These are phyloP conservation scores for Callosobruchus maculatus DNA, from an alignment of 2,888 invertebrate genomes.

Conservation along the genomic window DNA sequence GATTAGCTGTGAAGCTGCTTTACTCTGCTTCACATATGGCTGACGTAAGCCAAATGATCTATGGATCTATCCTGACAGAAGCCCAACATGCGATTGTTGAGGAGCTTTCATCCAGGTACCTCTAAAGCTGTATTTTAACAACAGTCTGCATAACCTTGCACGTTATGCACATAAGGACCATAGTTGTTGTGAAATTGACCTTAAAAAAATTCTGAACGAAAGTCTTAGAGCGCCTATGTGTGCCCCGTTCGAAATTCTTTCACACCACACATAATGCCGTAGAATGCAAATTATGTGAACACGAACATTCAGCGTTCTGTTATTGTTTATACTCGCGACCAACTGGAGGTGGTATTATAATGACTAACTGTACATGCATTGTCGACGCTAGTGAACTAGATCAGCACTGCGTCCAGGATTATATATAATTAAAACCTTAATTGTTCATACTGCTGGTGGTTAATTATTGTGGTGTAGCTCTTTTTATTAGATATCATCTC, in stretches of 20 bases:
- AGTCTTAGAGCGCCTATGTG: not conserved
- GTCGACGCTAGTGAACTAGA: not conserved
- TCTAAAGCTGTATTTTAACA: too few species aligned
- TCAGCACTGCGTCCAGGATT: not conserved
- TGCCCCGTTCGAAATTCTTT: conserved; percentile 1
- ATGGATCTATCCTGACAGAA: too few species aligned
- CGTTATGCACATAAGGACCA: too few species aligned
- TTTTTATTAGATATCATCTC: not conserved
- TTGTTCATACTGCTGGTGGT: not conserved
- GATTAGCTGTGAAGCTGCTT: too few species aligned
- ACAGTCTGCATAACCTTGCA: too few species aligned
- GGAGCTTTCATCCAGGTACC: too few species aligned
- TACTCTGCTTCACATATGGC: too few species aligned
- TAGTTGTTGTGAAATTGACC: too few species aligned
- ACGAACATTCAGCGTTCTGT: conserved; percentile 8
- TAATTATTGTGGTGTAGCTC: not conserved
- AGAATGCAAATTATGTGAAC: conserved; percentile 19
- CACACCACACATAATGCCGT: conserved; percentile 11
- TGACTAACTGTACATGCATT: not conserved
- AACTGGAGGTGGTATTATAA: not conserved
- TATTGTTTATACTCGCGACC: not conserved
- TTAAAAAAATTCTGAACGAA: too few species aligned
- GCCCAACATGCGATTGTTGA: too few species aligned
- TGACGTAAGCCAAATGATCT: too few species aligned
- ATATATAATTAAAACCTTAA: not conserved